These are phyloP conservation scores for Orthosia gracilis DNA, from an alignment of 2,888 invertebrate genomes.

Conservation along the genomic window DNA sequence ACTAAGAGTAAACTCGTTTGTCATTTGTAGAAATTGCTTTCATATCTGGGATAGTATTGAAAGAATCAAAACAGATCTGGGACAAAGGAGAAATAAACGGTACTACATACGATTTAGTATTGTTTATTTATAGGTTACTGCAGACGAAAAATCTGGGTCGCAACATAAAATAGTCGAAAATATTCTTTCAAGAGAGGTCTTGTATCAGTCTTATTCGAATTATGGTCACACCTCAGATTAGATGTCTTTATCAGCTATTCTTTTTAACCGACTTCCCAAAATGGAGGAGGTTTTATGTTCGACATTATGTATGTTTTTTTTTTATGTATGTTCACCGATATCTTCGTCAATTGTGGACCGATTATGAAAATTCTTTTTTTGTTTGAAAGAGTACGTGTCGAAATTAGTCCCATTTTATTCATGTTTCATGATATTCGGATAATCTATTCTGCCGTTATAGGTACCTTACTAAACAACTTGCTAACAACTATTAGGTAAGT, in stretches of 20 bases:
- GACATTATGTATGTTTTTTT: no score
- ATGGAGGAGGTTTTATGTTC: no score
- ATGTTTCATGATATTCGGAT: no score
- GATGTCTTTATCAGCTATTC: neutral
- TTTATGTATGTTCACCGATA: no score
- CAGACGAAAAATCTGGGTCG: neutral
- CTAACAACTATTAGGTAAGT: no score
- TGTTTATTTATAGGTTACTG: conserved; percentile 13
- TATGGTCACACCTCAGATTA: neutral
- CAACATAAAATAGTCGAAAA: neutral
- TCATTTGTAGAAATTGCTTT: conserved; percentile 42
- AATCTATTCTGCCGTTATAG: no score
- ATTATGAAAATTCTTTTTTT: no score
- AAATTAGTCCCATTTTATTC: no score
- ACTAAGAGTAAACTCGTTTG: neutral
- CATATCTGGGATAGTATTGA: conserved; percentile 28
- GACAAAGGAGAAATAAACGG: conserved; percentile 8
- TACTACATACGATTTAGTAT: neutral
- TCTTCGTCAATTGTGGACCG: no score
- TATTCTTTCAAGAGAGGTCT: neutral
- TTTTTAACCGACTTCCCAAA: no score
- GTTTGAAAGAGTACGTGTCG: no score
- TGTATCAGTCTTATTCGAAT: neutral
- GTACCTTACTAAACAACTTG: no score
- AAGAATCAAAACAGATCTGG: conserved; percentile 9